A percentile compares a stretch with the other conserved stretches of the same genome.
These are phyloP conservation scores for Neoscelio sp. DNA, from an alignment of 2,888 invertebrate species.

Conservation along the genomic window DNA sequence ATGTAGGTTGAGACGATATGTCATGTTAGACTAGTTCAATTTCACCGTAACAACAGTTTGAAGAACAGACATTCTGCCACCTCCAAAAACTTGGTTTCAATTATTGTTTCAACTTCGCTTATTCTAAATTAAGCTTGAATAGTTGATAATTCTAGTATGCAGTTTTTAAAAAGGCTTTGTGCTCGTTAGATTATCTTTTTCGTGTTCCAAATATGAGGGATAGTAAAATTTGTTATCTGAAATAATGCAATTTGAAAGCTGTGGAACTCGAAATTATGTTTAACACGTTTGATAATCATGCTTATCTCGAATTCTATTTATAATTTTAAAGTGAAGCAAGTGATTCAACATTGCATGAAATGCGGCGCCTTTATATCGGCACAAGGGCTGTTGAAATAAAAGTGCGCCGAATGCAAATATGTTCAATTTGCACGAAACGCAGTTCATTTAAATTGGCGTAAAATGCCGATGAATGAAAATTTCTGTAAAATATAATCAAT, in stretches of 20 bases:
- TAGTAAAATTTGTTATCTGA: too few species aligned
- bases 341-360: constrained; percentile 44
- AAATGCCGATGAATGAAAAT: constrained; percentile 39
- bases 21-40: too few species aligned
- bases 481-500: constrained; percentile 54
- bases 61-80: constrained; percentile 62
- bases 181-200: too few species aligned
- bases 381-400: constrained; percentile 59
- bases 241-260: neutral
- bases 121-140: too few species aligned
- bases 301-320: constrained; percentile 36
- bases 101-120: too few species aligned
- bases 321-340: constrained; percentile 41
- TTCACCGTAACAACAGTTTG: constrained; percentile 50
- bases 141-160: too few species aligned
- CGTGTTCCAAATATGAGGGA: too few species aligned
- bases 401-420: constrained; percentile 62
- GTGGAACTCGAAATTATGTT: neutral
- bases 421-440: constrained; percentile 57
- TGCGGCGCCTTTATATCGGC: constrained; percentile 51
- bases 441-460: constrained; percentile 54
- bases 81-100: too few species aligned
- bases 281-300: constrained; percentile 12
- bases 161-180: too few species aligned
- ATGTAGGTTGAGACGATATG: too few species aligned